These are phyloP conservation scores for Podilymbus podiceps DNA, from an alignment of 2,113 vertebrate genomes.

Conservation along the genomic window DNA sequence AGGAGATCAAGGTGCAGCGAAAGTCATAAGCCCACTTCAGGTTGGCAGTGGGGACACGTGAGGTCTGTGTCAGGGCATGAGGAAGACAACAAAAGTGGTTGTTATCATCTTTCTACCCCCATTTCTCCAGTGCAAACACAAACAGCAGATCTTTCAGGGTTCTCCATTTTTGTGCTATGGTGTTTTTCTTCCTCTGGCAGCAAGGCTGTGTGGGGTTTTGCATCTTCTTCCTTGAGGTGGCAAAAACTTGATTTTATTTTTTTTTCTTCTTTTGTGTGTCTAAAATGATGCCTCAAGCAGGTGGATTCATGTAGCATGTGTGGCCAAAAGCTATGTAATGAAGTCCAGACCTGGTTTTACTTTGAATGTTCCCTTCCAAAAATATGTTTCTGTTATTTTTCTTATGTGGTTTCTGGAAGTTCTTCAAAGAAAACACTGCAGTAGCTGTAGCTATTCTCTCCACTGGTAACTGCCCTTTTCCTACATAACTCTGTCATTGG, in stretches of 20 bases:
- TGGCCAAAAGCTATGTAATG: not conserved
- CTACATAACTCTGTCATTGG: not conserved
- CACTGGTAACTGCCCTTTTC: not conserved
- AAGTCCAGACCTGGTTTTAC: not conserved
- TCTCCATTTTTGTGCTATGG: not conserved
- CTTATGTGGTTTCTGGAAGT: conserved; percentile 28
- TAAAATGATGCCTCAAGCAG: not conserved
- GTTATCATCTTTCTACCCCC: not conserved
- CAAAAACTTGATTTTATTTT: not conserved
- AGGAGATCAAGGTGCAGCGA: not conserved
- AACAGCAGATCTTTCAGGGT: not conserved
- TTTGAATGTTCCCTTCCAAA: not conserved
- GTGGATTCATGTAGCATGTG: not conserved
- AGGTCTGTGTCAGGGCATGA: too few relatives aligned
- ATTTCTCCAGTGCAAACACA: not conserved
- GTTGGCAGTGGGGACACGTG: too few relatives aligned
- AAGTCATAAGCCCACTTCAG: not conserved
- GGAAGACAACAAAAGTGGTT: too few relatives aligned
- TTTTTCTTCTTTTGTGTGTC: not conserved
- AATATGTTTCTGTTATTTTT: not conserved
- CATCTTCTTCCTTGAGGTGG: not conserved
- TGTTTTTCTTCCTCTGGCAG: not conserved
- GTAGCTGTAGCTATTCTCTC: not conserved
- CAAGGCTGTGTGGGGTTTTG: not conserved
- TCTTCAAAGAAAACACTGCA: conserved; percentile 30